These are phyloP conservation scores for Ctenopoma kingsleyae DNA, from an alignment of 2,797 vertebrate genomes.

Conservation along the genomic window DNA sequence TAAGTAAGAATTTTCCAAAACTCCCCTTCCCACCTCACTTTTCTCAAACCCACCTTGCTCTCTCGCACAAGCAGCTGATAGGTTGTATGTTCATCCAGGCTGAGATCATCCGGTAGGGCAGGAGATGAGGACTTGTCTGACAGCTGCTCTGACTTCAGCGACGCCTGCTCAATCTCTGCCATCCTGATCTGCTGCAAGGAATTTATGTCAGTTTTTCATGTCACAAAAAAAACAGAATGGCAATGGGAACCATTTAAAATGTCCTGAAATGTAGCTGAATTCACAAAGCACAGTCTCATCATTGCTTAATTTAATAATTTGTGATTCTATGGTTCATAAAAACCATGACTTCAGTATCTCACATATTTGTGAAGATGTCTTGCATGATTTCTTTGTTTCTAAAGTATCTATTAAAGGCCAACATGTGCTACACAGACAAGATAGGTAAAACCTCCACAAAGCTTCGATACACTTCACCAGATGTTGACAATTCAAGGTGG, in stretches of 20 bases:
- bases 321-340: slow-evolving; percentile 4
- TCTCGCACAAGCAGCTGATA: slow-evolving; percentile 87
- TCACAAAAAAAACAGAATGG: slow-evolving; percentile 3
- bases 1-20: too few species aligned
- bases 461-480: slow-evolving; percentile 58
- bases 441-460: slow-evolving; percentile 57
- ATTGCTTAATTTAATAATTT: slow-evolving; percentile 4
- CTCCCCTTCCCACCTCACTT: neutral
- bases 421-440: slow-evolving; percentile 40
- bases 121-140: slow-evolving; percentile 95
- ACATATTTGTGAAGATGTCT: slow-evolving; percentile 23
- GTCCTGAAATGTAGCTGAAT: slow-evolving; percentile 2
- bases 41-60: slow-evolving; percentile 82
- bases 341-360: slow-evolving; percentile 8
- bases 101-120: slow-evolving; percentile 92
- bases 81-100: slow-evolving; percentile 88
- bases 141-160: slow-evolving; percentile 91
- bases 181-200: slow-evolving; percentile 91
- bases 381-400: slow-evolving; percentile 14
- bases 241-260: slow-evolving; percentile 5
- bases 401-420: slow-evolving; percentile 17
- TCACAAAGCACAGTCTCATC: neutral
- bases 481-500: slow-evolving; percentile 66
- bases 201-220: slow-evolving; percentile 54
- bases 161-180: slow-evolving; percentile 96